phyloP scores from a whole-genome alignment of 2,888 invertebrate genomes.

The Apamea anceps region DNA sequence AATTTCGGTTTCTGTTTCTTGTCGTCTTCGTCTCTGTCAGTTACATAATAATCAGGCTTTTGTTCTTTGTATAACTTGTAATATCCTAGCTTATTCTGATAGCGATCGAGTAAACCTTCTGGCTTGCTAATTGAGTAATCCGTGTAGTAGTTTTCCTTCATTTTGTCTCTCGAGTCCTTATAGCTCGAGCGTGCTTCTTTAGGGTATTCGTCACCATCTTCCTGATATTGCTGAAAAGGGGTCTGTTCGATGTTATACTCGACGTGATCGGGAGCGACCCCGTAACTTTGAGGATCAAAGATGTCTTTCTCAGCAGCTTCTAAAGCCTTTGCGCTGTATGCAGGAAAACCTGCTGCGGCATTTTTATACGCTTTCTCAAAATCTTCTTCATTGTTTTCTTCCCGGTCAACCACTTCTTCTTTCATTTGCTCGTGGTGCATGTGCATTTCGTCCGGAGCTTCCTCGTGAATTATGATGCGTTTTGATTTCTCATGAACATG shows the following conservation, averaged over 20 bases:
- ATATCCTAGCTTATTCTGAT: conserved; percentile 82
- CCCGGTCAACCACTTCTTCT: conserved; percentile 78
- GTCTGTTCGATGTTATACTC: conserved; percentile 78
- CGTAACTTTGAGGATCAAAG: conserved; percentile 82
- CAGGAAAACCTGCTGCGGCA: conserved; percentile 85
- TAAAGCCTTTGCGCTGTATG: conserved; percentile 74
- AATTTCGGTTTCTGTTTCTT: conserved; percentile 74
- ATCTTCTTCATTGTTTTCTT: conserved; percentile 85
- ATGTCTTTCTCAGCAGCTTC: conserved; percentile 80
- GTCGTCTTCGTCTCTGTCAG: conserved; percentile 67
- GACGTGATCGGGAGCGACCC: conserved; percentile 72
- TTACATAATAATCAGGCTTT: conserved; percentile 78
- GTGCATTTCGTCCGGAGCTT: conserved; percentile 80
- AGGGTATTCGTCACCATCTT: conserved; percentile 81
- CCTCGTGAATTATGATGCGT: conserved; percentile 81
- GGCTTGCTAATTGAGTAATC: conserved; percentile 84
- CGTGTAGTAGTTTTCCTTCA: conserved; percentile 81
- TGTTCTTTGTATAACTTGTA: conserved; percentile 82
- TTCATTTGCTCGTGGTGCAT: conserved; percentile 78
- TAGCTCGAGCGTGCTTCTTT: conserved; percentile 79
- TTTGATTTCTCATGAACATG: conserved; percentile 82
- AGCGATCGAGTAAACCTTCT: conserved; percentile 78
- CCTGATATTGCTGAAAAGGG: conserved; percentile 83
- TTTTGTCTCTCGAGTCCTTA: conserved; percentile 82
- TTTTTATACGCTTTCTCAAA: conserved; percentile 87